Conservation (phyloP, 2,888 invertebrate genomes). For the Arenicola marina region DNA sequence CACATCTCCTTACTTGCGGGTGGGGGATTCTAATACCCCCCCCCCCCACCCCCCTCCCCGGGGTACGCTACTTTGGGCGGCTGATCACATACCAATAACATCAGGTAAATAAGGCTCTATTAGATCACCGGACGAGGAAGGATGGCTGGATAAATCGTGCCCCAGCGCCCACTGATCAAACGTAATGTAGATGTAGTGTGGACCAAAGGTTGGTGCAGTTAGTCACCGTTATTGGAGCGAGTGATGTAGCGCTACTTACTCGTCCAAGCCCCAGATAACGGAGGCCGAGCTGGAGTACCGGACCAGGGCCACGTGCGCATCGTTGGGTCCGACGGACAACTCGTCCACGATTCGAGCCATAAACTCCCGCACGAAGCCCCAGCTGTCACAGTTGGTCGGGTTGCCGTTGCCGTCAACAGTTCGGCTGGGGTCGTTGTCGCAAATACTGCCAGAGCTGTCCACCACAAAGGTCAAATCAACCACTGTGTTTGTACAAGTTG, state of each 20-base stretch:
- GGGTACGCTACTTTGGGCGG: background rate
- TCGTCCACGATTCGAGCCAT: background rate
- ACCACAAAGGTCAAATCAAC: conserved; percentile 1
- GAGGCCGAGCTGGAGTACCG: background rate
- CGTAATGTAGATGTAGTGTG: no score
- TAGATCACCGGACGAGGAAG: no score
- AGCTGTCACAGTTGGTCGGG: background rate
- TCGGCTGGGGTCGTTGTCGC: background rate
- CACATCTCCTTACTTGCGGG: no score
- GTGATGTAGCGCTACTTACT: conserved; percentile 5
- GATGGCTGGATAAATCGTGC: no score
- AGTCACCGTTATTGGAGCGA: no score
- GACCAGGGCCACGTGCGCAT: background rate
- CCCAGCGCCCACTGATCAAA: no score
- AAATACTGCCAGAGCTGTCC: conserved; percentile 3
- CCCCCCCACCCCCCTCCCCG: no score
- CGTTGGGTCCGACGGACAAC: background rate
- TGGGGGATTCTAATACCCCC: no score
- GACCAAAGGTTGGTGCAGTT: no score
- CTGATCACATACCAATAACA: background rate
- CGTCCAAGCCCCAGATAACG: background rate
- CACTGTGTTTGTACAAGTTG: background rate
- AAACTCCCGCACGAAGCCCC: background rate
- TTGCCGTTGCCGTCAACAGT: background rate
- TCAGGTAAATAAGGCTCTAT: background rate